phyloP scores from a whole-genome alignment of 2,113 vertebrate genomes.

The Oncorhynchus keta region DNA sequence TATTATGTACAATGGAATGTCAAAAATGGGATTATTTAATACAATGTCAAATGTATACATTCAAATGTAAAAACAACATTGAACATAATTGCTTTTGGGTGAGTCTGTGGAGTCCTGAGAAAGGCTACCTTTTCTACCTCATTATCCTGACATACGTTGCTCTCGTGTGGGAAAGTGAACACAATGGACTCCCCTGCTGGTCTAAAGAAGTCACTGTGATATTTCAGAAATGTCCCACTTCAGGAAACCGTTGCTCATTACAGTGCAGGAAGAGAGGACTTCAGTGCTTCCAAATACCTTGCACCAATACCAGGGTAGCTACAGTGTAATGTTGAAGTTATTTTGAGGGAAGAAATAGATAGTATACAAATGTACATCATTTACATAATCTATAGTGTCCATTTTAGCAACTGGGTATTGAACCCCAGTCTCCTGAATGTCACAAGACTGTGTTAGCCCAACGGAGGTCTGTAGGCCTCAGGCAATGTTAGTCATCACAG shows the following conservation, averaged over 20 bases:
- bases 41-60: neutral
- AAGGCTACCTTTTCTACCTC: neutral
- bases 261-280: neutral
- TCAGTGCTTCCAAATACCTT: neutral
- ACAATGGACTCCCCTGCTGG: conserved; percentile 53
- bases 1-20: too few species aligned
- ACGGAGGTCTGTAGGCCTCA: too few species aligned
- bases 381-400: conserved; percentile 21
- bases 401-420: too few species aligned
- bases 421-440: too few species aligned
- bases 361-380: conserved; percentile 31
- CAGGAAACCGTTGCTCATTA: conserved; percentile 5
- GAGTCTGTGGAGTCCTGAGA: neutral
- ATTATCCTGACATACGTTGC: neutral
- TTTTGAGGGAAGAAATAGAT: conserved; percentile 4
- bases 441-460: too few species aligned
- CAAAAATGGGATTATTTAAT: conserved; percentile 3
- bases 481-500: too few species aligned
- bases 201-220: conserved; percentile 4
- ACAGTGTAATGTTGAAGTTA: conserved; percentile 20
- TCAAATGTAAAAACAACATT: neutral
- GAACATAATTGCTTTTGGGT: neutral
- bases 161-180: neutral
- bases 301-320: neutral
- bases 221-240: conserved; percentile 8